A percentile compares a stretch with the other conserved stretches of the same genome.
Evolutionary conservation across 2,888 invertebrate species (phyloP).

Genomic region (Stenichneumon culpator): DNA sequence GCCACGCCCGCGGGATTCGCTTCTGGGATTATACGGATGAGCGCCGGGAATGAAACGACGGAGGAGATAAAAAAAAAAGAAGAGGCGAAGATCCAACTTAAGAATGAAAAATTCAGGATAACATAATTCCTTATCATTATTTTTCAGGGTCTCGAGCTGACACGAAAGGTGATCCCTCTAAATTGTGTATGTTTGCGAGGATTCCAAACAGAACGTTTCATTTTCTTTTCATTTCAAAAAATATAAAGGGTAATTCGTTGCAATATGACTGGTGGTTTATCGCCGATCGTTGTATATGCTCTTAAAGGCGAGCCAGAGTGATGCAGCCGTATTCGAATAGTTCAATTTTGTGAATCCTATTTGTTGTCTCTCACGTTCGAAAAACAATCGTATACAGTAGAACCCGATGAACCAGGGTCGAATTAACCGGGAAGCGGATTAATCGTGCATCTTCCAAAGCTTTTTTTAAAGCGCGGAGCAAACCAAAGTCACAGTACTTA

Average conservation of each 20-base stretch:
- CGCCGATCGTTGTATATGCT: too few relatives aligned
- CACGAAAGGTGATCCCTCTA: background rate
- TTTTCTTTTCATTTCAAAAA: background rate
- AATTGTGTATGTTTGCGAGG: background rate
- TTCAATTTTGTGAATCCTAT: background rate
- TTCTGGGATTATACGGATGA: constrained; percentile 60
- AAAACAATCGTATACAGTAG: background rate
- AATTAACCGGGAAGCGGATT: too few relatives aligned
- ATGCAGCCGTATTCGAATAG: too few relatives aligned
- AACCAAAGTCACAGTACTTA: background rate
- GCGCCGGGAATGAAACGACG: constrained; percentile 32
- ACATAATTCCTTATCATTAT: constrained; percentile 28
- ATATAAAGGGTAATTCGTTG: too few relatives aligned
- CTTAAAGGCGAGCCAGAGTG: too few relatives aligned
- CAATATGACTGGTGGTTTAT: too few relatives aligned
- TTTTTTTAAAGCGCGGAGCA: background rate
- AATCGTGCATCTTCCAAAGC: background rate
- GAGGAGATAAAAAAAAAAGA: constrained; percentile 19
- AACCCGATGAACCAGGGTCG: background rate
- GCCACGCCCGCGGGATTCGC: constrained; percentile 54
- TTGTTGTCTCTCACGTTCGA: background rate
- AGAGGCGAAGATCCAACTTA: background rate
- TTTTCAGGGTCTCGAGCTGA: constrained; percentile 4
- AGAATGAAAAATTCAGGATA: constrained; percentile 47
- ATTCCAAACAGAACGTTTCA: background rate